Evolutionary conservation across 2,797 vertebrate genomes (phyloP).

Genomic region (Mormyrus proboscirostris): DNA sequence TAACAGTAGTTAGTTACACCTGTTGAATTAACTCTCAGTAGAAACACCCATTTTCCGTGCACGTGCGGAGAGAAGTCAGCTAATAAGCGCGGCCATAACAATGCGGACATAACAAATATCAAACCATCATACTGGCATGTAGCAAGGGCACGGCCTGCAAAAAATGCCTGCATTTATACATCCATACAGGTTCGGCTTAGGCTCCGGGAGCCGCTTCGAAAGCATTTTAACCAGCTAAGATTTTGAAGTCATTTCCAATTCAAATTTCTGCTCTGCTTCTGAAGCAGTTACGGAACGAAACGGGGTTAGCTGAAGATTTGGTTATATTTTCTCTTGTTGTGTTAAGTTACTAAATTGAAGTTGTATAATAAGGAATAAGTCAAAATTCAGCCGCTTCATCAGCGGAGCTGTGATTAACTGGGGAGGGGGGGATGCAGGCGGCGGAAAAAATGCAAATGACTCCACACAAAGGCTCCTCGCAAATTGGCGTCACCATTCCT

Average conservation of each 20-base stretch:
- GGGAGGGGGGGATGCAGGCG: constrained; percentile 75
- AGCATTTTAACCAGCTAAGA: constrained; percentile 9
- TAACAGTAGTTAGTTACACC: neutral
- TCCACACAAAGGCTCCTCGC: constrained; percentile 96
- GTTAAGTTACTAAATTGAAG: constrained; percentile 98
- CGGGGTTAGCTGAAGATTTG: constrained; percentile 81
- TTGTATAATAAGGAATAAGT: constrained; percentile 99
- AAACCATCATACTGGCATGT: neutral
- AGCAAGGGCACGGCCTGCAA: neutral
- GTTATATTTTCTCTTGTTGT: constrained; percentile 88
- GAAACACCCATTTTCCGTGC: neutral
- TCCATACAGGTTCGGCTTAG: neutral
- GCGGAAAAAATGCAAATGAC: constrained; percentile 95
- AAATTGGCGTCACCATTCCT: constrained; percentile 99
- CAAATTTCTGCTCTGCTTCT: constrained; percentile 67
- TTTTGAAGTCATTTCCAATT: constrained; percentile 69
- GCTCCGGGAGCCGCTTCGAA: constrained; percentile 1
- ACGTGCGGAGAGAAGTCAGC: neutral
- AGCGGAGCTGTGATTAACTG: constrained; percentile 98
- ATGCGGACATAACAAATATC: neutral
- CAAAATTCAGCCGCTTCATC: constrained; percentile 96
- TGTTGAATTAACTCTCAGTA: neutral
- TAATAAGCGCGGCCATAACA: neutral
- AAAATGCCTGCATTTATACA: neutral
- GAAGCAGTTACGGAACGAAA: constrained; percentile 84